These are phyloP conservation scores for Tachina fera DNA, from an alignment of 2,888 invertebrate species.

Conservation along the genomic window DNA sequence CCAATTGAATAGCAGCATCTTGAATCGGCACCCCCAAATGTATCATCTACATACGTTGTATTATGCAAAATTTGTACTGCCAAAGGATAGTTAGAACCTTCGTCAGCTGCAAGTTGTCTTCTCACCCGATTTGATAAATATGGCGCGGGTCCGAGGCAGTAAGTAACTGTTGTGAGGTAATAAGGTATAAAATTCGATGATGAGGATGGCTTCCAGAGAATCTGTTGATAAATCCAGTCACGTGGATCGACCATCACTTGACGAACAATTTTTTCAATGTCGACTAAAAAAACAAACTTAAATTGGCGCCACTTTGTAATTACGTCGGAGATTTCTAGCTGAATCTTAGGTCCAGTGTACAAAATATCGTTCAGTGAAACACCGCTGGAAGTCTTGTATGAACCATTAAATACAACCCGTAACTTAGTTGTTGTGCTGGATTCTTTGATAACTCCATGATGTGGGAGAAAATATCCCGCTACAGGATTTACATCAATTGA, in stretches of 20 bases:
- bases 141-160: constrained; percentile 30
- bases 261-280: constrained; percentile 55
- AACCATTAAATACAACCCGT: constrained; percentile 46
- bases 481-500: too few species aligned
- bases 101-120: constrained; percentile 26
- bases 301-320: constrained; percentile 42
- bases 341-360: background rate
- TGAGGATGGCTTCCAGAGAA: constrained; percentile 3
- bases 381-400: constrained; percentile 46
- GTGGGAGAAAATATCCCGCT: background rate
- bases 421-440: constrained; percentile 42
- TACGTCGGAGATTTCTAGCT: constrained; percentile 48
- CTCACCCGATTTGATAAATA: constrained; percentile 38
- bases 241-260: constrained; percentile 18
- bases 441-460: constrained; percentile 30
- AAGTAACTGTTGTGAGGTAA: constrained; percentile 20
- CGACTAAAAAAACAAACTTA: constrained; percentile 50
- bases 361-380: too few species aligned
- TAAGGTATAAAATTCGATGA: background rate
- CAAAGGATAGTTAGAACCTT: constrained; percentile 14
- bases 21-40: constrained; percentile 74
- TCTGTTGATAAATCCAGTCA: constrained; percentile 28
- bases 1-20: background rate
- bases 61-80: constrained; percentile 38
- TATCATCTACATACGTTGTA: constrained; percentile 40